Base-by-base conservation (phyloP, 2,888 invertebrate genomes). In the Torymus auratus region DNA sequence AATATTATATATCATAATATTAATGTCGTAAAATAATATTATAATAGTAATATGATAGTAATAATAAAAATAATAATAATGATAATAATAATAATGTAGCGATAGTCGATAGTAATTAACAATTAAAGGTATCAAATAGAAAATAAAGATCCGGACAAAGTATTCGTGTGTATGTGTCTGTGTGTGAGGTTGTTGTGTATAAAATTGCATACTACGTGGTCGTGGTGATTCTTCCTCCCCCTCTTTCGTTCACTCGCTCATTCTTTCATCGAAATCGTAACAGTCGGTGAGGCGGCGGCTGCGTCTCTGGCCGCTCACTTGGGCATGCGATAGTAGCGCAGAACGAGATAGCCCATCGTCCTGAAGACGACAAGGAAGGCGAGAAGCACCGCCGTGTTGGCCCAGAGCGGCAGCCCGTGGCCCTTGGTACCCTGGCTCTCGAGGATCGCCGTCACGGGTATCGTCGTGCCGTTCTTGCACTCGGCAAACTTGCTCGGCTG, bases 301-400 rank as follows among this genome's bases (percentile, higher is more conserved):
- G 20, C n/a, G 14, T 13, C n/a, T 2, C 15, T 13, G 52, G 14
- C 60, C 14, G 28, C 71, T 74, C 92, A 94, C 92, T 94, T 94
- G 85, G 94, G 94, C 88, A 94, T 92, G 85, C 94, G 93, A 88
- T 94, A 93, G 88, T 94, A 95, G 85, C 95, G 93, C 85, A 96
- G 91, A 83, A 95, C 95, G 84, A 95, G 91, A 90, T 96, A 96
- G 83, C 95, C 95, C 83, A 95, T 91, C 75, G 94, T 92, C 84
- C 95, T 93, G 91, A 95, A 95, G 85, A 94, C 93, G 85, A 95
- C 88, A 83, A 96, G 92, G 91, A 95, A 95, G 86, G 93, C 93
- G 85, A 95, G 87, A 81, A 96, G 92, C 70, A 95, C 94, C 79
- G 94, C 90, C 14, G 95, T 95, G 91, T 95, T 95, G 80, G 94